Evolutionary conservation across 2,888 invertebrate genomes (phyloP).

Genomic region (Barypeithes pellucidus): DNA sequence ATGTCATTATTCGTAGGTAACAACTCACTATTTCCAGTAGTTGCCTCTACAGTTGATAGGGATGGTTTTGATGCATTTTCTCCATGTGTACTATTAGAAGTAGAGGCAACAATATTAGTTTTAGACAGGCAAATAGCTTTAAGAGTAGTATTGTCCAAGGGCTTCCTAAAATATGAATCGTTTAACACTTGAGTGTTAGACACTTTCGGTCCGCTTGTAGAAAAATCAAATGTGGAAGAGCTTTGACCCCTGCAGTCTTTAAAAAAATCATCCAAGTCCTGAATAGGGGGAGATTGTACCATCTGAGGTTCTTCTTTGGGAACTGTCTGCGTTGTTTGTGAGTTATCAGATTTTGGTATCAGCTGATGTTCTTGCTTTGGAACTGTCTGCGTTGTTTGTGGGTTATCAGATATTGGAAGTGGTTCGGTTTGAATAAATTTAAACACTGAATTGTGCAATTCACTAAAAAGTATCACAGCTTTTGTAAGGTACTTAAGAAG

Average conservation of each 20-base stretch:
- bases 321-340: conserved; percentile 3
- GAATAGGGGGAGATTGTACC: background rate
- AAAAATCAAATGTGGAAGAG: conserved; percentile 2
- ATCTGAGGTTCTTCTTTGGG: background rate
- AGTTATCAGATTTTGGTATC: background rate
- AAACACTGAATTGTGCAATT: conserved; percentile 32
- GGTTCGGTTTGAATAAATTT: conserved; percentile 30
- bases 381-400: conserved; percentile 3
- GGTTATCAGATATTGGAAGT: background rate
- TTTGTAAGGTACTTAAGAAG: conserved; percentile 34
- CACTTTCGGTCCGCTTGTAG: conserved; percentile 24
- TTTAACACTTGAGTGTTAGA: conserved; percentile 30
- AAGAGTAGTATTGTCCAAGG: conserved; percentile 31
- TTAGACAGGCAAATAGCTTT: conserved; percentile 29
- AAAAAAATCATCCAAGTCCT: background rate
- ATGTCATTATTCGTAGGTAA: background rate
- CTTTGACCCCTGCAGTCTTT: background rate
- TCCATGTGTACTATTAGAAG: background rate
- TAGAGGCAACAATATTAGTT: background rate
- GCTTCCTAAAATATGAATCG: conserved; percentile 29
- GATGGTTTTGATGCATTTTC: background rate
- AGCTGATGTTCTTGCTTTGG: background rate
- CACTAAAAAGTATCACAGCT: conserved; percentile 15
- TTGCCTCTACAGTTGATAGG: background rate
- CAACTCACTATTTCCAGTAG: background rate